Conservation (phyloP, 2,888 invertebrate species). For the Athalia rosae region DNA sequence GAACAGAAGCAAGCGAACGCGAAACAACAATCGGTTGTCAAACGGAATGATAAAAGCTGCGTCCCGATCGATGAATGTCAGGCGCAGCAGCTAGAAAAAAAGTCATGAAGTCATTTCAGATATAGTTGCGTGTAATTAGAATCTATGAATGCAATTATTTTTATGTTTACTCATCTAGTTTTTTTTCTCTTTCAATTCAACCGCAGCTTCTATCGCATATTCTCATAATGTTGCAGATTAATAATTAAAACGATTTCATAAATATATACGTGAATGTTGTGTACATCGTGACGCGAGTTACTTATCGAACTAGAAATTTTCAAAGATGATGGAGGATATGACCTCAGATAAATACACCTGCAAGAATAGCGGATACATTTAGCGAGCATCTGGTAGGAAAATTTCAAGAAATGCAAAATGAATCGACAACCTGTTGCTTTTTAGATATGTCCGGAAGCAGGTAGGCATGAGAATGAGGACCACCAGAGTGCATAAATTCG, state of each 20-base stretch:
- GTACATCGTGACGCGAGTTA: no score
- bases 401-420: neutral
- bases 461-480: constrained; percentile 4
- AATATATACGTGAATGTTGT: no score
- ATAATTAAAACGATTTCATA: no score
- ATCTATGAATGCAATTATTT: constrained; percentile 6
- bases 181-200: neutral
- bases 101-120: constrained; percentile 13
- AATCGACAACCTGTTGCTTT: constrained; percentile 6
- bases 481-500: neutral
- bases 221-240: no score
- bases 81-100: constrained; percentile 28
- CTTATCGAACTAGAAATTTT: no score
- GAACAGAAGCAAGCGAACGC: constrained; percentile 16
- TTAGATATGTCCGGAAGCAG: constrained; percentile 26
- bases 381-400: no score
- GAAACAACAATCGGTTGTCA: constrained; percentile 17
- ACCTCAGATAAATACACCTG: no score
- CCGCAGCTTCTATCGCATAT: no score
- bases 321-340: no score
- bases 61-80: constrained; percentile 29
- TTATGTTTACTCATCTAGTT: neutral
- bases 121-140: neutral
- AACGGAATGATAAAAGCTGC: constrained; percentile 34
- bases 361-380: no score